phyloP scores from a whole-genome alignment of 2,113 vertebrate genomes.

The Ursus arctos region DNA sequence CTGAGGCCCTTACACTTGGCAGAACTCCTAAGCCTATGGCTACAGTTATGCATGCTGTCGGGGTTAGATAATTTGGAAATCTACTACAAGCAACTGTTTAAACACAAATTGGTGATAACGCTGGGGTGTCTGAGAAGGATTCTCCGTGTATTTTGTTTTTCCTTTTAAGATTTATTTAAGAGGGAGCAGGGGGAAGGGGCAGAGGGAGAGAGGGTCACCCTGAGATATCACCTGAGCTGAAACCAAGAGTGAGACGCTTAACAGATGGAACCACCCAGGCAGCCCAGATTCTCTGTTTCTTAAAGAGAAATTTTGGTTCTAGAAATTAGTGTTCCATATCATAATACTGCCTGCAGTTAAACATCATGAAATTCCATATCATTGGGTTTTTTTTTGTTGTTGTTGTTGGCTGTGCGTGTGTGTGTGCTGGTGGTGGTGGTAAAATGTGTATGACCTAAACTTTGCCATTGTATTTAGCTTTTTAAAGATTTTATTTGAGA shows the following conservation, averaged over 20 bases:
- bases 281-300: background rate
- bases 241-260: background rate
- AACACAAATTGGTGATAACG: background rate
- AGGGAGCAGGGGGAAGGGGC: background rate
- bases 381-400: background rate
- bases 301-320: background rate
- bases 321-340: background rate
- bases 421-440: background rate
- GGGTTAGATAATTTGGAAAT: conserved; percentile 28
- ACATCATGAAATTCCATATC: background rate
- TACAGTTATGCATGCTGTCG: background rate
- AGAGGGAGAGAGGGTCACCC: background rate
- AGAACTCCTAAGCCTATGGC: background rate
- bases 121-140: background rate
- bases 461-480: background rate
- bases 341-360: background rate
- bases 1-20: background rate
- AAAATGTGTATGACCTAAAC: background rate
- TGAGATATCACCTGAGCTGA: background rate
- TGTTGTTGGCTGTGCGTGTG: no score
- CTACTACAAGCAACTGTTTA: background rate
- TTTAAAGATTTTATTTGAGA: background rate
- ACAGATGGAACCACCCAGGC: background rate
- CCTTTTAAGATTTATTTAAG: background rate
- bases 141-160: background rate